phyloP scores from a whole-genome alignment of 2,797 vertebrate genomes.

The Acanthiza pusilla region DNA sequence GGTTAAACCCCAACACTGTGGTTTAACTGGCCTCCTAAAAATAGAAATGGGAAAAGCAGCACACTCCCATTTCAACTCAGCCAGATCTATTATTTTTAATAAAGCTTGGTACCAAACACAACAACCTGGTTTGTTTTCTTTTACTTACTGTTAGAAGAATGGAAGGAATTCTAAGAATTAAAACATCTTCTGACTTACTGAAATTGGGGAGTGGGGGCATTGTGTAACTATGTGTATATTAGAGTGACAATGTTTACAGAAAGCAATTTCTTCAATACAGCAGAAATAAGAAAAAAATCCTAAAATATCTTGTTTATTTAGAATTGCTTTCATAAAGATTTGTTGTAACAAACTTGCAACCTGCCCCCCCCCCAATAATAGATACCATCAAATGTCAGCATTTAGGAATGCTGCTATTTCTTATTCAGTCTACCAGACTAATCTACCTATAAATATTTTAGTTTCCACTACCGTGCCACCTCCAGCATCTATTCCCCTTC shows the following conservation, averaged over 20 bases:
- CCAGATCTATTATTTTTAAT: not conserved
- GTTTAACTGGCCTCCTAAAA: not conserved
- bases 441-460: not conserved
- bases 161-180: not conserved
- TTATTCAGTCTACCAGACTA: not conserved
- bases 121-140: not conserved
- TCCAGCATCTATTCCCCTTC: not conserved
- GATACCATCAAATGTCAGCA: not conserved
- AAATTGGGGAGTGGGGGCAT: not conserved
- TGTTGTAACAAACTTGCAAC: not conserved
- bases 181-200: not conserved
- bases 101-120: not conserved
- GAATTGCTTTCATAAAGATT: not conserved
- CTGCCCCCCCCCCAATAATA: not conserved
- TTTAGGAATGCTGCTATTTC: not conserved
- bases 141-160: not conserved
- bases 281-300: not conserved
- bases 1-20: not conserved
- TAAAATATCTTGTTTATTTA: not conserved
- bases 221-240: not conserved
- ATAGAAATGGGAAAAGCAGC: not conserved
- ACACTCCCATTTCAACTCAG: not conserved
- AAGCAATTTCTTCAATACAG: not conserved
- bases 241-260: not conserved
- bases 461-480: not conserved